These are phyloP conservation scores for Pentamera pediparva DNA, from an alignment of 53 echinoderm and acorn worm genomes.

Conservation along the genomic window DNA sequence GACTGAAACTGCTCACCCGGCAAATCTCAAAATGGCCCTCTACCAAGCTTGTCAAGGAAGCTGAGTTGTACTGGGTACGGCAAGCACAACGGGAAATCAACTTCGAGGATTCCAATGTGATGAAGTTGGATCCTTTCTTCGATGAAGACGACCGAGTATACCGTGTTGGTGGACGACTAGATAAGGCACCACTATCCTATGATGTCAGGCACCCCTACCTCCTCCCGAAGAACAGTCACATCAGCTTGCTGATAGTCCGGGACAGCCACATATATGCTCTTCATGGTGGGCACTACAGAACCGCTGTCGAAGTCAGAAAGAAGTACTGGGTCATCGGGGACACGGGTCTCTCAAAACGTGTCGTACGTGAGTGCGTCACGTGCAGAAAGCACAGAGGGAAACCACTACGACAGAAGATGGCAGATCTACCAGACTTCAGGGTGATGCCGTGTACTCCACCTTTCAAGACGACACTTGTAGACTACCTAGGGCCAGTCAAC, in stretches of 20 bases:
- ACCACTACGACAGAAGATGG: constrained; percentile 52
- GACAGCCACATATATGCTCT: constrained; percentile 59
- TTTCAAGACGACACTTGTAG: constrained; percentile 52
- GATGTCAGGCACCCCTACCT: constrained; percentile 69
- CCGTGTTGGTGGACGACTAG: constrained; percentile 59
- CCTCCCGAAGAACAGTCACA: constrained; percentile 59
- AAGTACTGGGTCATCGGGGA: constrained; percentile 59
- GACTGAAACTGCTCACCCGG: constrained; percentile 39
- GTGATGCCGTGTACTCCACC: constrained; percentile 50
- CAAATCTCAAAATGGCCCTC: constrained; percentile 55
- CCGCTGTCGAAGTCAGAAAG: constrained; percentile 55
- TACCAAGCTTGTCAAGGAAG: constrained; percentile 31
- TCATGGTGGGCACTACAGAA: constrained; percentile 57
- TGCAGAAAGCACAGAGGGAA: constrained; percentile 51
- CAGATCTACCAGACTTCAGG: constrained; percentile 58
- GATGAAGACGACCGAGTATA: constrained; percentile 20
- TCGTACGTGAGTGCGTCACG: constrained; percentile 42
- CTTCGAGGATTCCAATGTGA: constrained; percentile 50
- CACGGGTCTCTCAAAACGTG: constrained; percentile 37
- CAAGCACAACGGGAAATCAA: constrained; percentile 61
- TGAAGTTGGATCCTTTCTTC: constrained; percentile 38
- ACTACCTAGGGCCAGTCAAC: constrained; percentile 55
- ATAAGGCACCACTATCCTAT: constrained; percentile 55
- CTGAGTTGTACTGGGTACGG: constrained; percentile 61
- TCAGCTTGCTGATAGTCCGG: constrained; percentile 56